Evolutionary conservation across 2,113 vertebrate species (phyloP), one percentile per base, ranked within the genome.

Genomic region (Megalops atlanticus): DNA sequence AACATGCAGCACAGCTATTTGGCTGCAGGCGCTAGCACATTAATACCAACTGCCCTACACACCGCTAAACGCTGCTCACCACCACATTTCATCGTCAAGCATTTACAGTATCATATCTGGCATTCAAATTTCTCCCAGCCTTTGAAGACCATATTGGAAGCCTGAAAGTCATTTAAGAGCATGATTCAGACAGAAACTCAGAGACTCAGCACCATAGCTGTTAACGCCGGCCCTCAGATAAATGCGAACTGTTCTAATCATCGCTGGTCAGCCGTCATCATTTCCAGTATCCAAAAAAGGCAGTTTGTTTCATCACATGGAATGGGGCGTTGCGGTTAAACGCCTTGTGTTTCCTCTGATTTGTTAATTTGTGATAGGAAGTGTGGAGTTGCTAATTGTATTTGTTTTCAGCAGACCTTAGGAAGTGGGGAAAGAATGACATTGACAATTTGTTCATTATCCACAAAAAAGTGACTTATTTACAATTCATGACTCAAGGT

Each of bases 341-440:
- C 49, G 41, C 54, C 40, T 24, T 76, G 76, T 35, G 36, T 77
- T 77, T 77, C n/a, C 76, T 58, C 47, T 49, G n/a, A n/a, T 35
- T 39, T 52, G 54, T 31, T 64, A 27, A 24, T 77, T 35, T n/a
- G 76, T 64, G 76, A 27, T 52, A 58, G 54, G 76, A 78, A 78
- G 41, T 40, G 54, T 38, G 43, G 58, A 64, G 58, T n/a, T n/a
- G n/a, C n/a, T n/a, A n/a, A n/a, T n/a, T n/a, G n/a, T n/a, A n/a
- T n/a, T n/a, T n/a, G n/a, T n/a, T n/a, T n/a, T n/a, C n/a, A 18
- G 8, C 58, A 27, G 58, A 64, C 58, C n/a, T 64, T 27, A 64
- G 31, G n/a, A 27, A 64, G 31, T 7, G 24, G 58, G 8, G 24
- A n/a, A 64, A 31, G 31, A 64, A 21, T 10, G 31, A 64, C 11